Percentiles rank a stretch among this genome's conserved stretches.
Conservation (phyloP, 2,888 invertebrate genomes). For the Sphaerophoria rueppellii region DNA sequence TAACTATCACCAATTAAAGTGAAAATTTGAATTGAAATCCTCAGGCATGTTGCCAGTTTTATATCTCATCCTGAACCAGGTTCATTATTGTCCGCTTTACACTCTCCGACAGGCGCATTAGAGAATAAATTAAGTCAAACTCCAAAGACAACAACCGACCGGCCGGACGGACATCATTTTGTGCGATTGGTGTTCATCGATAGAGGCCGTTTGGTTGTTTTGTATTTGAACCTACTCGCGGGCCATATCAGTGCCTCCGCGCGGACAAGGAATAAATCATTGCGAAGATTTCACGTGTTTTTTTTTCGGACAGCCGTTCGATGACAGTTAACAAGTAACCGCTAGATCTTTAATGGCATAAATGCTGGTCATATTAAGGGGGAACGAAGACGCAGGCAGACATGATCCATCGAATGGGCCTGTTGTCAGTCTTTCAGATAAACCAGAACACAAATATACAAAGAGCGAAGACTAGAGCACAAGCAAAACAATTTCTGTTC, state of each 20-base stretch:
- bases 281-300: constrained; percentile 46
- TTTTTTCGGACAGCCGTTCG: constrained; percentile 38
- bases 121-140: constrained; percentile 67
- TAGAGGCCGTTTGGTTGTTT: constrained; percentile 16
- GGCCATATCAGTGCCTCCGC: constrained; percentile 50
- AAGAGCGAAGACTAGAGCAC: constrained; percentile 2
- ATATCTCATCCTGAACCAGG: constrained; percentile 8
- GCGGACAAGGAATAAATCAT: constrained; percentile 59
- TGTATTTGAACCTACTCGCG: neutral
- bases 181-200: constrained; percentile 55
- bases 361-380: constrained; percentile 65
- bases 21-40: constrained; percentile 44
- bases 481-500: constrained; percentile 62
- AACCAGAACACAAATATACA: constrained; percentile 19
- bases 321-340: constrained; percentile 71
- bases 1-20: constrained; percentile 56
- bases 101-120: constrained; percentile 17
- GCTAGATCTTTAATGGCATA: constrained; percentile 71
- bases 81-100: constrained; percentile 41
- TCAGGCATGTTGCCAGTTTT: constrained; percentile 12
- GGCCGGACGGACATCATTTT: constrained; percentile 42
- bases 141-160: neutral
- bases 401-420: constrained; percentile 68
- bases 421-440: constrained; percentile 53
- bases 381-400: constrained; percentile 35